Evolutionary conservation across 2,888 invertebrate species (phyloP).

Genomic region (Cheilosia soror): DNA sequence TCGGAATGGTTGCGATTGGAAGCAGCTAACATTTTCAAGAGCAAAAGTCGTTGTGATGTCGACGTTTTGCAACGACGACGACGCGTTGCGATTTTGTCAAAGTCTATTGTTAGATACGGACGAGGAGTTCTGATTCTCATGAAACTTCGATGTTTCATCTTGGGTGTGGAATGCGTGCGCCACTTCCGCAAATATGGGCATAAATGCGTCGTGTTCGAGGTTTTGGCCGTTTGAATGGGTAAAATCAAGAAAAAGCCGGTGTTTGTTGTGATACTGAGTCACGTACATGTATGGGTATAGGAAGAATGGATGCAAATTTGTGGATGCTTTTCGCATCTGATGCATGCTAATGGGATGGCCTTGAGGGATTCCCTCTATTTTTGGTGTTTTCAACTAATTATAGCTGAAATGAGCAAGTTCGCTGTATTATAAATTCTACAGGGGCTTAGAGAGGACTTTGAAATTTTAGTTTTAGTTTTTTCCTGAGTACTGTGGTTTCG

Average conservation of each 20-base stretch:
- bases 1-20: slow-evolving; percentile 45
- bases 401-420: not conserved
- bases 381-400: slow-evolving; percentile 5
- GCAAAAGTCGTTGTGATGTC: slow-evolving; percentile 16
- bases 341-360: slow-evolving; percentile 49
- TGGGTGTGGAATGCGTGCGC: slow-evolving; percentile 14
- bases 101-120: not conserved
- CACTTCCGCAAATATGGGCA: slow-evolving; percentile 29
- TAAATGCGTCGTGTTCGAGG: not conserved
- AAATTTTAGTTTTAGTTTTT: no score
- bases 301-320: slow-evolving; percentile 14
- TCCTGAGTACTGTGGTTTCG: no score
- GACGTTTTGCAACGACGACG: no score
- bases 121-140: slow-evolving; percentile 36
- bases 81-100: slow-evolving; percentile 10
- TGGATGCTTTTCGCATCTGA: slow-evolving; percentile 13
- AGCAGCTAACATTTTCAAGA: slow-evolving; percentile 31
- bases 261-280: slow-evolving; percentile 59
- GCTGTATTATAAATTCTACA: not conserved
- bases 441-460: not conserved
- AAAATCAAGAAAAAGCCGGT: slow-evolving; percentile 44
- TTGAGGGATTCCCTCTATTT: slow-evolving; percentile 71
- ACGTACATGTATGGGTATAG: slow-evolving; percentile 25
- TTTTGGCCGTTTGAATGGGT: slow-evolving; percentile 22
- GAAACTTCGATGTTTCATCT: slow-evolving; percentile 66